Base-by-base conservation (phyloP, 2,888 invertebrate genomes). In the Pharmacophagus antenor region DNA sequence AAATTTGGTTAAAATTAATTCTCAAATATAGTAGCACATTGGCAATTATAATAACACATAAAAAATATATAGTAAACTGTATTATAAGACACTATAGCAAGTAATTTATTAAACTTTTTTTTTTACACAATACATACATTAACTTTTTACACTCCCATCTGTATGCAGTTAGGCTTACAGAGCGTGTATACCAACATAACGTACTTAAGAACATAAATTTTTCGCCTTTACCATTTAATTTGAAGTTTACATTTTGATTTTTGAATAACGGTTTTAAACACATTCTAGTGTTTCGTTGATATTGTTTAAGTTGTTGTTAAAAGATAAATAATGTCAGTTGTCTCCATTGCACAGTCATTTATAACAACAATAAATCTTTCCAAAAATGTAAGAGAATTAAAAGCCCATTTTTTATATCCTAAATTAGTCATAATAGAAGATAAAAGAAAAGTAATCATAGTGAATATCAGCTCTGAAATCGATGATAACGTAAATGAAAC, bases 391-490 rank as follows among this genome's bases (percentile, higher is more conserved):
- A 63, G 64, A 20, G 60, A 63, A 50, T 57, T 81, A 15, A 70
- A 75, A 63, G 77, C 74, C n/a, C 65, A 77, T 53, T 69, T 87
- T 46, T 66, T 72, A 41, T 81, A 82, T 65, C 86, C 87, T 12
- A 84, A 81, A 71, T 62, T 88, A 49, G 69, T 82, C 23, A 57
- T 87, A 55, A 70, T 85, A 52, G 65, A 70, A 63, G 59, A 67
- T 27, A 67, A 62, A 54, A 70, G 60, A 59, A 69, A 65, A 57
- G 61, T 72, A 22, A 54, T 46, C 47, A 63, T 71, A 51, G 61
- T 65, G 31, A 66, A 69, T 60, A 62, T 70, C 47, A 67, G 71
- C 59, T 59, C 67, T 42, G 47, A 62, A 20, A 66, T 70, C 37
- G 64, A 65, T 22, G 54, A 56, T 46, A 69, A 70, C 20, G 37